Evolutionary conservation across 2,888 invertebrate species (phyloP).

Genomic region (Eucera pruinosa): DNA sequence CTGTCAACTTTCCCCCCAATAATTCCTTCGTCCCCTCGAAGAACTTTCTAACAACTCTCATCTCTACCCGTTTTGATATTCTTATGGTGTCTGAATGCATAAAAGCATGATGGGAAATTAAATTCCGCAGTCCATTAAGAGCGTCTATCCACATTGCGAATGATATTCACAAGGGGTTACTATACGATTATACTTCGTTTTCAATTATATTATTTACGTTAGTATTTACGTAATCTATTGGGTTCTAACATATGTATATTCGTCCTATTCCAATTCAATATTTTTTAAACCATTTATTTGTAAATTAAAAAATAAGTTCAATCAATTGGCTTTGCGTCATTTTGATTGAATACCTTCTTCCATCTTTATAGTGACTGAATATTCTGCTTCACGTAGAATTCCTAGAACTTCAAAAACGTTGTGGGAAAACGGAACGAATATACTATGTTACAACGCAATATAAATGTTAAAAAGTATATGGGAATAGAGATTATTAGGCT

Average conservation of each 20-base stretch:
- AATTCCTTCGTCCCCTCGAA: conserved; percentile 3
- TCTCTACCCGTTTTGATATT: not conserved
- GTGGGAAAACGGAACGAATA: too few species aligned
- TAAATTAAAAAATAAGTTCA: too few species aligned
- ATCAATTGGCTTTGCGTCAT: too few species aligned
- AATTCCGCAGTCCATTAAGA: not conserved
- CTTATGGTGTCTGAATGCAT: not conserved
- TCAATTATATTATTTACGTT: not conserved
- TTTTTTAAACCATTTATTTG: too few species aligned
- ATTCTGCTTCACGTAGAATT: too few species aligned
- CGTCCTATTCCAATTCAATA: too few species aligned
- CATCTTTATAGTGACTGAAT: too few species aligned
- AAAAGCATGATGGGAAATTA: conserved; percentile 8
- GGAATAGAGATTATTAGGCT: not conserved
- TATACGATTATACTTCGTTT: not conserved
- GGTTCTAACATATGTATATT: too few species aligned
- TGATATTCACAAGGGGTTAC: conserved; percentile 3
- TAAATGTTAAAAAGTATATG: not conserved
- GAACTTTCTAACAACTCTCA: conserved; percentile 6
- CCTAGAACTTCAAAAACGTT: too few species aligned
- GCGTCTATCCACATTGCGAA: conserved; percentile 2
- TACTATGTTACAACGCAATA: too few species aligned
- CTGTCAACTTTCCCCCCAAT: not conserved
- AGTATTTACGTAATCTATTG: too few species aligned
- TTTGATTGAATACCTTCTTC: too few species aligned